phyloP scores from a whole-genome alignment of 2,797 vertebrate genomes.

The Halcyon chelicuti region DNA sequence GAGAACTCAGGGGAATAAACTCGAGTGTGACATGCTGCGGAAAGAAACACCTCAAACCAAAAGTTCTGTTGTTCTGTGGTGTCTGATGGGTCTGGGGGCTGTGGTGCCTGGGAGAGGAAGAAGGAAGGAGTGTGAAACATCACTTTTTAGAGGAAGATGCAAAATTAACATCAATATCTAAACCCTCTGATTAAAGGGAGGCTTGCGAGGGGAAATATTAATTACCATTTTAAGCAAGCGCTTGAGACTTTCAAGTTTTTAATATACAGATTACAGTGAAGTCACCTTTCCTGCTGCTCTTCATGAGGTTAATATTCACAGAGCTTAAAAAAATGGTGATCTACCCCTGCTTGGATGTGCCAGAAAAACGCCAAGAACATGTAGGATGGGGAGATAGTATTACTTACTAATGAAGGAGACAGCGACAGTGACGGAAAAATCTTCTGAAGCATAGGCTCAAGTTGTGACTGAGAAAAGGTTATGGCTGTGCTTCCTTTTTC shows the following conservation, averaged over 20 bases:
- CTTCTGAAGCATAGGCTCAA: not conserved
- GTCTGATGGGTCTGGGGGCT: not conserved
- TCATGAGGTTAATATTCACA: not conserved
- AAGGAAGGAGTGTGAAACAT: not conserved
- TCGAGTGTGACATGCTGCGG: not conserved
- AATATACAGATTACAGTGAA: slow-evolving; percentile 2
- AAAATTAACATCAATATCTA: not conserved
- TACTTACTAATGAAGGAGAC: not conserved
- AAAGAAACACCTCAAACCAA: not conserved
- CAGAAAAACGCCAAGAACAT: not conserved
- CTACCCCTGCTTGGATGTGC: not conserved
- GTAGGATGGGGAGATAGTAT: not conserved
- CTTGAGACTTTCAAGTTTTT: not conserved
- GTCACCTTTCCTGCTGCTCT: not conserved
- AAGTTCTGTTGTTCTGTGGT: not conserved
- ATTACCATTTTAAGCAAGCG: not conserved
- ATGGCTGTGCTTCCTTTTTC: not conserved
- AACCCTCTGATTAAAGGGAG: slow-evolving; percentile 7
- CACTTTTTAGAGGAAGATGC: not conserved
- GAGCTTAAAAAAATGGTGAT: not conserved
- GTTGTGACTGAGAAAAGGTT: not conserved
- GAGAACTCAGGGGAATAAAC: not conserved
- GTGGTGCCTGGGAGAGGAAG: not conserved
- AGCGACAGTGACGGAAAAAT: not conserved
- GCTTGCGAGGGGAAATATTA: not conserved